Evolutionary conservation across 2,888 invertebrate genomes (phyloP).

Genomic region (Lordiphosa andalusiaca): DNA sequence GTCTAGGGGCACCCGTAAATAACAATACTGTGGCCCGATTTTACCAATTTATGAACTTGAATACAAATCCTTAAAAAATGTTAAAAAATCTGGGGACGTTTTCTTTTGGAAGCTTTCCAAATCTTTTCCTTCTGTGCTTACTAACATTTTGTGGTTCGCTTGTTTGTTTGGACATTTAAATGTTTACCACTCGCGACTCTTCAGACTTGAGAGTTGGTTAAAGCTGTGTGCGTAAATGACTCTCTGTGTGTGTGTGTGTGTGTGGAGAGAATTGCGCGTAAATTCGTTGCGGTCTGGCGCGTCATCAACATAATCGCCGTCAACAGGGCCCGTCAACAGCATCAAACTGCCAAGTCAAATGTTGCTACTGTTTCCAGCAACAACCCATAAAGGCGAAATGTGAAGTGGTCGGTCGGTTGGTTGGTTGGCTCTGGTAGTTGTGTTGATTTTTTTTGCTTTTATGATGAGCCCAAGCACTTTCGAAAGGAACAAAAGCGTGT

Average conservation of each 20-base stretch:
- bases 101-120: too few relatives aligned
- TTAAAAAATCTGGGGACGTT: too few relatives aligned
- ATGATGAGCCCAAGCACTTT: conserved; percentile 53
- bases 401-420: conserved; percentile 45
- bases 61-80: too few relatives aligned
- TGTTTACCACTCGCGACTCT: conserved; percentile 26
- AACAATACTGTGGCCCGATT: too few relatives aligned
- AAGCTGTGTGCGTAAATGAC: conserved; percentile 5
- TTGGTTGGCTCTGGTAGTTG: conserved; percentile 1
- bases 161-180: conserved; percentile 28
- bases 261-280: conserved; percentile 68
- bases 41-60: too few relatives aligned
- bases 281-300: conserved; percentile 71
- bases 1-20: too few relatives aligned
- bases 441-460: conserved; percentile 26
- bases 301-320: conserved; percentile 74
- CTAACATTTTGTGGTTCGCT: conserved; percentile 24
- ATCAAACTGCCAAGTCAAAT: conserved; percentile 68
- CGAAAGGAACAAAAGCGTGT: conserved; percentile 58
- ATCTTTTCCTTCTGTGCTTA: background rate
- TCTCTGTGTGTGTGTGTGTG: background rate
- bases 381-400: conserved; percentile 31
- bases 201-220: conserved; percentile 26
- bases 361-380: conserved; percentile 66
- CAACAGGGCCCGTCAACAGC: conserved; percentile 71